Base-by-base conservation (phyloP, 2,797 vertebrate genomes). In the Odontamblyopus lacepedii region DNA sequence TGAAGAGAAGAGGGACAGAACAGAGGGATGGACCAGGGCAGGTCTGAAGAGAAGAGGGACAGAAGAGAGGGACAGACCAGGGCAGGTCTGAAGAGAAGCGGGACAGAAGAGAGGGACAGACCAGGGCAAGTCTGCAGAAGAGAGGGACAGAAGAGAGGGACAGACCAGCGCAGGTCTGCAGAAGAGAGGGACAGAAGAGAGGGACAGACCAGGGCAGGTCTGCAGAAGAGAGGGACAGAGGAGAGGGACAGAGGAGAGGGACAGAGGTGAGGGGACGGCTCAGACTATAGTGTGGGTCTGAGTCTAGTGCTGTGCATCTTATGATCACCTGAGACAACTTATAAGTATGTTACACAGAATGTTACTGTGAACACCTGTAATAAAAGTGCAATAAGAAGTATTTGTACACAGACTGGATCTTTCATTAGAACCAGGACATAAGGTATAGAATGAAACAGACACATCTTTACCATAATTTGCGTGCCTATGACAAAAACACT, bases 261-360 rank as follows among this genome's bases (percentile, higher is more conserved):
- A 78, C 72, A 72, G 71, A 76, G 70, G 78, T 13, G 41, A 44
- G 2, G 41, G 41, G 41, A 44, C 71, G 16, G 80, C 81, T 80
- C 84, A 88, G 88, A 87, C 90, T 92, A 90, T 86, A 90, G 85
- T 84, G 87, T 88, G 90, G 83, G 88, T 81, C 70, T 63, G 79
- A 91, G 84, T 84, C 81, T 89, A 71, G 82, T 85, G 85, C 89
- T 88, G 19, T 38, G 8, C 83, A 85, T 86, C 29, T 61, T 16
- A 32, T 5, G 30, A 35, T 62, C 29, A 62, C 29, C 60, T 62
- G 12, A 63, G 59, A 30, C 16, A 5, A 35, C 7, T 62, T 62
- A 18, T 7, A 38, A 8, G 35, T 9, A 19, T 8, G 35, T 63
- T 18, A 63, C 18, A 63, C 19, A n/a, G 11, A 48, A 50, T 8